Evolutionary conservation across 2,888 invertebrate genomes (phyloP).

Genomic region (Malthinus flaveolus): DNA sequence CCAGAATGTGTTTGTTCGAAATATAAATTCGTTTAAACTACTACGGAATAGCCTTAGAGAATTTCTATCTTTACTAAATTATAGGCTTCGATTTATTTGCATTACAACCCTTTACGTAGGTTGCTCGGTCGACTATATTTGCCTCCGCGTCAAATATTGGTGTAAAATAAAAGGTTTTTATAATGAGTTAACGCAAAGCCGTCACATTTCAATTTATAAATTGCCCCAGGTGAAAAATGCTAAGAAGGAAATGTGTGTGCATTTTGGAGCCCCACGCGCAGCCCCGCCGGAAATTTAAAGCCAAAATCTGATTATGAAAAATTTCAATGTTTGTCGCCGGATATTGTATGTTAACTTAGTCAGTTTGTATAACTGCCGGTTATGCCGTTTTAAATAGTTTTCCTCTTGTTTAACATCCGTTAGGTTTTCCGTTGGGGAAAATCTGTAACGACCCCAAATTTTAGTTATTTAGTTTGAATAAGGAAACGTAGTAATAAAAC

Average conservation of each 20-base stretch:
- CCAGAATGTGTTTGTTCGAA: not conserved
- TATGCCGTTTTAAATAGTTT: slow-evolving; percentile 21
- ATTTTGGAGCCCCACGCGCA: slow-evolving; percentile 14
- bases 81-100: too few species aligned
- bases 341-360: slow-evolving; percentile 51
- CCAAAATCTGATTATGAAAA: slow-evolving; percentile 49
- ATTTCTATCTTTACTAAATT: too few species aligned
- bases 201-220: slow-evolving; percentile 26
- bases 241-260: slow-evolving; percentile 21
- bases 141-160: slow-evolving; percentile 1
- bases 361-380: slow-evolving; percentile 25
- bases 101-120: too few species aligned
- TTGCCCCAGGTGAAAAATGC: slow-evolving; percentile 20
- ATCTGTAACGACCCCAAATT: too few species aligned
- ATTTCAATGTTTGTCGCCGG: slow-evolving; percentile 53
- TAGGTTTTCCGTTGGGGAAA: slow-evolving; percentile 5
- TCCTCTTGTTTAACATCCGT: slow-evolving; percentile 13
- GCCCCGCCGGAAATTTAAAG: slow-evolving; percentile 41
- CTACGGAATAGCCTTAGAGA: too few species aligned
- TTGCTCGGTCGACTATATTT: not conserved
- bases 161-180: slow-evolving; percentile 9
- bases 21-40: not conserved
- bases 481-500: too few species aligned
- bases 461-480: too few species aligned
- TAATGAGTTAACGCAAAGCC: slow-evolving; percentile 9